phyloP scores from a whole-genome alignment of 2,888 invertebrate genomes.

The Malthinus flaveolus region DNA sequence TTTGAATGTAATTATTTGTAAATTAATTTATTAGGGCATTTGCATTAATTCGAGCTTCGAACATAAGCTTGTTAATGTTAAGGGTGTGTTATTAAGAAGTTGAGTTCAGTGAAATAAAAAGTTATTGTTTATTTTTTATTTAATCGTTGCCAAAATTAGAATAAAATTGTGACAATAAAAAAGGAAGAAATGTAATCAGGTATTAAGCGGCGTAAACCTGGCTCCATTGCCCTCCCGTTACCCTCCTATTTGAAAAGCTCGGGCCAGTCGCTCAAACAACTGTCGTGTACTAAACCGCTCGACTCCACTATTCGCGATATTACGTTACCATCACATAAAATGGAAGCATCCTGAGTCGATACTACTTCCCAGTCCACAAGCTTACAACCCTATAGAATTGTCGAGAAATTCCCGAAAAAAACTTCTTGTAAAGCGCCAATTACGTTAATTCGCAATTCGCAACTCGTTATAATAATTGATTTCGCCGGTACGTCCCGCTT shows the following conservation, averaged over 20 bases:
- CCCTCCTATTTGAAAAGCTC: constrained; percentile 34
- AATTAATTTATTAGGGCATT: no score
- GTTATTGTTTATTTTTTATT: not conserved
- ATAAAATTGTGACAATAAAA: constrained; percentile 22
- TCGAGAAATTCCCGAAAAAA: constrained; percentile 18
- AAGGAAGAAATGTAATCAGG: constrained; percentile 45
- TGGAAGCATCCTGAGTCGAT: constrained; percentile 51
- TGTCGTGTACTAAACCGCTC: constrained; percentile 51
- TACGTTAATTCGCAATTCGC: constrained; percentile 35
- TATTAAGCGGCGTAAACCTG: constrained; percentile 49
- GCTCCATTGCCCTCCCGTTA: constrained; percentile 41
- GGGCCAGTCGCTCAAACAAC: constrained; percentile 51
- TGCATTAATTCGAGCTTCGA: no score
- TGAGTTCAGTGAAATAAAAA: not conserved
- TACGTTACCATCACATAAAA: constrained; percentile 51
- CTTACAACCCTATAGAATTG: constrained; percentile 23
- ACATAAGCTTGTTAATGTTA: no score
- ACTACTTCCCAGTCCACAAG: constrained; percentile 38
- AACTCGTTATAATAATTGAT: constrained; percentile 29
- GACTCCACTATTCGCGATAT: constrained; percentile 51
- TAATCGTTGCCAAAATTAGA: not conserved
- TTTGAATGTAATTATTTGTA: no score
- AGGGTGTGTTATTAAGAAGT: no score
- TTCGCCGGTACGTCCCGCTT: constrained; percentile 11
- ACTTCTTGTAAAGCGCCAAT: constrained; percentile 22